Base-by-base conservation (phyloP, 2,888 invertebrate species). In the Cloeon dipterum region DNA sequence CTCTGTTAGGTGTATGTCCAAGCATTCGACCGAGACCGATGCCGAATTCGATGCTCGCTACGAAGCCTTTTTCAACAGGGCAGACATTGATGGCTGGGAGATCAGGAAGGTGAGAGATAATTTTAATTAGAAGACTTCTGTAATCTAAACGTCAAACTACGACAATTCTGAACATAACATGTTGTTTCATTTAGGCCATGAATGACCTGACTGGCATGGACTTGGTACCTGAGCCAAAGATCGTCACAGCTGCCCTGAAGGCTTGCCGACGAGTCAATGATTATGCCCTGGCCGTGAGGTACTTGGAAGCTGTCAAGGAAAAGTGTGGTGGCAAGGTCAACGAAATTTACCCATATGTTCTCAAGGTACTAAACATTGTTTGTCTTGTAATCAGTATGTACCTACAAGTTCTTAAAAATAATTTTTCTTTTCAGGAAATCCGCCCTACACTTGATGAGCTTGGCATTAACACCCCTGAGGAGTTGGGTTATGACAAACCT, bases 401-500 rank as follows among this genome's bases (percentile, higher is more conserved):
- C n/a, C n/a, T n/a, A n/a, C n/a, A n/a, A n/a, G n/a, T n/a, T n/a
- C n/a, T n/a, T n/a, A n/a, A n/a, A n/a, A n/a, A n/a, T n/a, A n/a
- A n/a, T n/a, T n/a, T n/a, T n/a, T n/a, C n/a, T n/a, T n/a, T n/a
- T n/a, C 42, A 85, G 57, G 82, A 94, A 66, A 76, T 98, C 47
- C 68, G 70, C 50, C 94, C 98, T 21, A 88, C 91, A 3, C 65
- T 99, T 40, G 70, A 73, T 29, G 93, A 99, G 61, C 63, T 98
- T 40, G 96, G 98, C 34, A 74, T 98, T 46, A 74, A 73, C 38
- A 91, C 94, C 20, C 83, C 82, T 1, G 94, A 94, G 56, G 88
- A 96, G 54, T 66, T 99, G 50, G 94, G 94, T 42, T 94, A 86
- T 51, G 93, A 94, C 59, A 81, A 89, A 60, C 98, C 96, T 40